A percentile compares a stretch with the other conserved stretches of the same genome.
These are phyloP conservation scores for Eupithecia subfuscata DNA, from an alignment of 2,888 invertebrate species.

Conservation along the genomic window DNA sequence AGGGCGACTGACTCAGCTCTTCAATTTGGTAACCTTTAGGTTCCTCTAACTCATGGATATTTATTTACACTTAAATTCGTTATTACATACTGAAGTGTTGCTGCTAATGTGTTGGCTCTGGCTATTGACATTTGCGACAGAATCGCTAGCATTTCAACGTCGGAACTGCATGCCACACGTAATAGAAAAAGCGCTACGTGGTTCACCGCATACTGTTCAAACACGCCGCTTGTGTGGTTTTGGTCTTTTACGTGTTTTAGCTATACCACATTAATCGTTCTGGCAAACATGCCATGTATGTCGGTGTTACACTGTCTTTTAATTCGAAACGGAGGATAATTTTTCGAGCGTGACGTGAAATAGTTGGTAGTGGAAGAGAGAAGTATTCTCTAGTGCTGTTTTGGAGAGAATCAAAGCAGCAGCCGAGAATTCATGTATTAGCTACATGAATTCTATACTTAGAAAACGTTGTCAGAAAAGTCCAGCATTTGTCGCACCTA, in stretches of 20 bases:
- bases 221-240: constrained; percentile 49
- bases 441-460: too few species aligned
- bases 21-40: too few species aligned
- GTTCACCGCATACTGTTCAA: constrained; percentile 66
- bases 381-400: neutral
- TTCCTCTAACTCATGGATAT: too few species aligned
- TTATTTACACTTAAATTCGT: too few species aligned
- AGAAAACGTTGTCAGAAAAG: too few species aligned
- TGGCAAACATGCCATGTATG: neutral
- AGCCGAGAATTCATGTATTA: neutral
- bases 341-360: neutral
- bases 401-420: neutral
- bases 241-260: constrained; percentile 35
- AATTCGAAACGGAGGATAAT: neutral
- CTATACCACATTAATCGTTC: neutral
- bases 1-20: too few species aligned
- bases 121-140: constrained; percentile 3
- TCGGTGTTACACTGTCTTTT: neutral
- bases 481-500: too few species aligned
- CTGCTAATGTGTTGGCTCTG: neutral
- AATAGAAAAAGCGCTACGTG: constrained; percentile 78
- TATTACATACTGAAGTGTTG: too few species aligned
- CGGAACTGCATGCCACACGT: constrained; percentile 40
- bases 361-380: neutral
- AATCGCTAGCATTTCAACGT: constrained; percentile 12